phyloP scores from a whole-genome alignment of 2,888 invertebrate genomes.

The Pristionchus entomophagus region DNA sequence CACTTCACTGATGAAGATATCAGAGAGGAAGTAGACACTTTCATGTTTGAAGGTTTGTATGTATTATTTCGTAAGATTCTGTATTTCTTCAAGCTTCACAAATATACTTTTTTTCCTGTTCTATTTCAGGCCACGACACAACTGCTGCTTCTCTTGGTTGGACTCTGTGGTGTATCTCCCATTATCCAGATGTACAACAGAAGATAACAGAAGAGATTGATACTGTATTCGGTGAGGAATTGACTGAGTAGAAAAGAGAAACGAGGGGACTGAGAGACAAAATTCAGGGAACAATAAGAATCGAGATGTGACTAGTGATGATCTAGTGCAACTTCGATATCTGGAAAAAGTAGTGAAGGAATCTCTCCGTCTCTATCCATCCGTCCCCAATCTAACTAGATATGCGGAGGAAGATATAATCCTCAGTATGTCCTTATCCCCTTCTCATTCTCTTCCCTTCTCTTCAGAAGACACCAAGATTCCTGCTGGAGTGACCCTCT shows the following conservation, averaged over 20 bases:
- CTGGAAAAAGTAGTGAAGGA: conserved; percentile 67
- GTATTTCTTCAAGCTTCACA: too few relatives aligned
- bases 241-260: conserved; percentile 45
- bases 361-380: conserved; percentile 58
- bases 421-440: conserved; percentile 52
- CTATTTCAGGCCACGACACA: conserved; percentile 59
- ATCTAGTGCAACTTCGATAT: conserved; percentile 58
- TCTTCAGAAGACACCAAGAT: conserved; percentile 33
- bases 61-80: neutral
- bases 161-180: too few relatives aligned
- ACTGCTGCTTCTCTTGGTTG: conserved; percentile 58
- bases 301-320: conserved; percentile 57
- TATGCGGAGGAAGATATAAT: conserved; percentile 55
- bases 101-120: neutral
- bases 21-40: too few relatives aligned
- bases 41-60: conserved; percentile 76
- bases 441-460: neutral
- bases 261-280: conserved; percentile 45
- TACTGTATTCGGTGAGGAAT: too few relatives aligned
- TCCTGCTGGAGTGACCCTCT: conserved; percentile 39
- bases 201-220: too few relatives aligned
- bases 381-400: conserved; percentile 63
- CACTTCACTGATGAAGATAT: conserved; percentile 76
- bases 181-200: too few relatives aligned
- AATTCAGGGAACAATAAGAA: conserved; percentile 55